phyloP scores from a whole-genome alignment of 2,113 vertebrate species.

The Anseranas semipalmata region DNA sequence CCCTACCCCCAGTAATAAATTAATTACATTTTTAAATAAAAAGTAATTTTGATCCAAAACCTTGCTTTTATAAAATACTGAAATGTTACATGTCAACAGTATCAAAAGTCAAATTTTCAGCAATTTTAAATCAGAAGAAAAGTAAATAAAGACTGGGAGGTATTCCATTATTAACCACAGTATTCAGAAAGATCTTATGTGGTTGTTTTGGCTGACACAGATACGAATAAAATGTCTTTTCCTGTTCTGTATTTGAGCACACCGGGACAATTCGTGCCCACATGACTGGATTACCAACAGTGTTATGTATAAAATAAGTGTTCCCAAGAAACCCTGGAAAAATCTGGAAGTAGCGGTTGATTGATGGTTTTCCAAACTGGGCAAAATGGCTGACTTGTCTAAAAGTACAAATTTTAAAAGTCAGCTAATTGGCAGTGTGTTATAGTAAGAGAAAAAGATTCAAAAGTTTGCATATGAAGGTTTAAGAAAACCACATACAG shows the following conservation, averaged over 20 bases:
- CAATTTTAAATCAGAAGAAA: neutral
- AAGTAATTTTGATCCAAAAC: neutral
- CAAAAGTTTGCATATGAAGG: neutral
- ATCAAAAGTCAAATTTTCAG: neutral
- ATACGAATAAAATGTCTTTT: neutral
- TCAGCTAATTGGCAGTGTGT: neutral
- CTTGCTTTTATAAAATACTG: neutral
- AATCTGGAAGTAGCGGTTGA: neutral
- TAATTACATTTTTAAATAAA: neutral
- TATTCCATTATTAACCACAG: neutral
- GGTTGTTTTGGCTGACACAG: neutral
- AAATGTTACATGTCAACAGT: neutral
- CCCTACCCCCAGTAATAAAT: neutral
- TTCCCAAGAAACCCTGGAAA: neutral
- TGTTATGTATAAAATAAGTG: neutral
- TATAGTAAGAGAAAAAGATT: neutral
- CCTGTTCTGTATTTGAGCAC: neutral
- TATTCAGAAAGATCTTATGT: neutral
- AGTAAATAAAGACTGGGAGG: neutral
- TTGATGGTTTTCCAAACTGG: neutral
- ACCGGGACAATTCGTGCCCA: neutral
- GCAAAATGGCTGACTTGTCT: neutral
- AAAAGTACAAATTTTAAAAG: accelerated
- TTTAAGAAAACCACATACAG: neutral
- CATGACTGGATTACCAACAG: neutral